These are phyloP conservation scores for Drosophila pseudoananassae DNA, from an alignment of 1,140 invertebrate species.

Conservation along the genomic window DNA sequence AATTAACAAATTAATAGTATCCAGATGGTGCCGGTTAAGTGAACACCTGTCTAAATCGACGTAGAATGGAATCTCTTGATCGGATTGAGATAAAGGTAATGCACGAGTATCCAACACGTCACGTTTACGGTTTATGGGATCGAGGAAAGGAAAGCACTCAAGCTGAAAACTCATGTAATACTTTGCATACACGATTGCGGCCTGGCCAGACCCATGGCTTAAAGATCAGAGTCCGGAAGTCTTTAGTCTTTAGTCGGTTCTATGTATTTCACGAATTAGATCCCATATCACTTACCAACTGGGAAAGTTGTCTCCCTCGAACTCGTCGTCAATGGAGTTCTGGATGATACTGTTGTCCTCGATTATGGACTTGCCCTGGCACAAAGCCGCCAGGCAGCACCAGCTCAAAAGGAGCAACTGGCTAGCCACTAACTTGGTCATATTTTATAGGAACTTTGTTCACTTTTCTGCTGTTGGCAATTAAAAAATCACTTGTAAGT, in stretches of 20 bases:
- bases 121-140: slow-evolving; percentile 36
- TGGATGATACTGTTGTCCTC: slow-evolving; percentile 11
- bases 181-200: slow-evolving; percentile 21
- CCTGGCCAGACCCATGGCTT: neutral
- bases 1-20: slow-evolving; percentile 29
- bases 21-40: slow-evolving; percentile 24
- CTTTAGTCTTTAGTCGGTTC: slow-evolving; percentile 4
- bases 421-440: slow-evolving; percentile 25
- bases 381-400: slow-evolving; percentile 30
- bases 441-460: slow-evolving; percentile 18
- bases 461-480: slow-evolving; percentile 4
- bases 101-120: slow-evolving; percentile 40
- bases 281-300: slow-evolving; percentile 65
- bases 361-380: slow-evolving; percentile 35
- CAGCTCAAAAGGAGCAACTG: slow-evolving; percentile 34
- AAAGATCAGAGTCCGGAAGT: slow-evolving; percentile 34
- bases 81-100: slow-evolving; percentile 28
- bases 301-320: slow-evolving; percentile 37
- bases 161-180: slow-evolving; percentile 28
- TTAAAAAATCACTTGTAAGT: neutral
- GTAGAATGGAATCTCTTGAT: slow-evolving; percentile 33
- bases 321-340: slow-evolving; percentile 37
- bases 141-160: slow-evolving; percentile 45
- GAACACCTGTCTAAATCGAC: slow-evolving; percentile 59
- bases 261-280: neutral